Conservation (phyloP, 2,113 vertebrate species). For the Trematomus loennbergii region DNA sequence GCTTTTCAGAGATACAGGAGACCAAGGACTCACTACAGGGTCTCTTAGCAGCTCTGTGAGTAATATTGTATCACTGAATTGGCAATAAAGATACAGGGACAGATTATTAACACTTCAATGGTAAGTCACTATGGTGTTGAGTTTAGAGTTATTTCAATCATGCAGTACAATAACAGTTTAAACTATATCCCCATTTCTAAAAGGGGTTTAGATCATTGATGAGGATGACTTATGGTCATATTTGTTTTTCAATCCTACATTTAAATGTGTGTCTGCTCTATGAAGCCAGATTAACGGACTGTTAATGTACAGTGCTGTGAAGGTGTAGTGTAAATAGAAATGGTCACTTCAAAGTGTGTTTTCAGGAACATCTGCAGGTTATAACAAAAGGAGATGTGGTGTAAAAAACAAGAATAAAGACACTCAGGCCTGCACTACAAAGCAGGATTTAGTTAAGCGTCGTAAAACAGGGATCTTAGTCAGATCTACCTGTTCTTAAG, state of each 20-base stretch:
- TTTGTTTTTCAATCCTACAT: neutral
- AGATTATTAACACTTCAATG: slow-evolving; percentile 6
- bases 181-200: neutral
- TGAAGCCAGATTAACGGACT: neutral
- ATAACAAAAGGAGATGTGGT: neutral
- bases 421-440: no score
- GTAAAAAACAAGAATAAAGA: neutral
- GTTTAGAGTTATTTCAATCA: neutral
- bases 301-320: neutral
- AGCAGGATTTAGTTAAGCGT: no score
- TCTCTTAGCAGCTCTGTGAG: slow-evolving; percentile 12
- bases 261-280: neutral
- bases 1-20: slow-evolving; percentile 18
- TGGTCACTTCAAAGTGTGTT: neutral
- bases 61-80: neutral
- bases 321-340: neutral
- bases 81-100: neutral
- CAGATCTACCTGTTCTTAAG: no score
- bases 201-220: neutral
- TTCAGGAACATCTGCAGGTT: neutral
- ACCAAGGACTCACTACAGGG: slow-evolving; percentile 10
- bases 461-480: no score
- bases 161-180: neutral
- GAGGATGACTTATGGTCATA: neutral
- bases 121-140: slow-evolving; percentile 4